Evolutionary conservation across 1,140 invertebrate genomes (phyloP), one percentile per base, ranked within the genome.

Genomic region (Trichomalopsis sarcophagae): DNA sequence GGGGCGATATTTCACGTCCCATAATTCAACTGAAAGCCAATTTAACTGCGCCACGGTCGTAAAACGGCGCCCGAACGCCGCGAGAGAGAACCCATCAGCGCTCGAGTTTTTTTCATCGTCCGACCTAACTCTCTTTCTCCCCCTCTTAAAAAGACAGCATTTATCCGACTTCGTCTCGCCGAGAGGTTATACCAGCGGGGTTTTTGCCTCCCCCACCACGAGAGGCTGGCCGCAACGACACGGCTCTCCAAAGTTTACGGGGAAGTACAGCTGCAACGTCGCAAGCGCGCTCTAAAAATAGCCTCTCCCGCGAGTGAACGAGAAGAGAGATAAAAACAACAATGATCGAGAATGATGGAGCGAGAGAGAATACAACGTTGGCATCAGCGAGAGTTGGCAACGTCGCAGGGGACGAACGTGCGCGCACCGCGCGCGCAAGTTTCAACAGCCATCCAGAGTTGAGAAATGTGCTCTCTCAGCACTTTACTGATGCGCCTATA

Each of bases 381-480:
- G 36, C n/a, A 36, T 36, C 33, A 44, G 10, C 40, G 40, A 1
- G 9, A 40, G 33, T 21, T 23, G 83, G 83, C 77, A 81, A 84
- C 83, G 83, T 81, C 40, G 78, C 79, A 66, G 69, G 13, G 33
- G 74, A 66, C 62, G 74, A 33, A 27, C 27, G 27, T 27, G 55
- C 55, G 21, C 5, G 73, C 11, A 77, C 55, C 44, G 68, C 27
- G 36, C 75, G 40, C 14, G 23, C 69, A 84, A 68, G 77, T 84
- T 85, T 81, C 73, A 85, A 85, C 84, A 85, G 69, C 78, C 55
- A 85, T 81, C 78, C 84, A 50, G 55, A 85, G 84, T 81, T 81
- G 78, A 85, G 84, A 81, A 85, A 85, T 85, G 84, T 76, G 47
- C 83, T 69, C 68, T 80, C 77, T 84, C 82, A 50, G 75, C 74